phyloP scores from a whole-genome alignment of 2,888 invertebrate species.

The Pterostichus madidus region DNA sequence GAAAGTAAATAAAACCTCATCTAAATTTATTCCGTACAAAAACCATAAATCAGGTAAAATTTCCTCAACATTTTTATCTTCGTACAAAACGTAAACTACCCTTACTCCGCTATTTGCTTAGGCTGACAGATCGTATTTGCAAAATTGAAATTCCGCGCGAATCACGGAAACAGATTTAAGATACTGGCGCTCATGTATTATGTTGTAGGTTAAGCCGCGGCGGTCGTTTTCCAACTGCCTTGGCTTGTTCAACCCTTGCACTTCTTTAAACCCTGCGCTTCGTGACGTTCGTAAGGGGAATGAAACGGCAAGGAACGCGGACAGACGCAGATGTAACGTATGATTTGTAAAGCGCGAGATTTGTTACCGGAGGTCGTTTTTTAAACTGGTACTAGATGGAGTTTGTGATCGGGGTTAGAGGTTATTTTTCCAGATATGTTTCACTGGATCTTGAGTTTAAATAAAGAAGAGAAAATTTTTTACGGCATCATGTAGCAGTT shows the following conservation, averaged over 20 bases:
- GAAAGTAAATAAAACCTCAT: slow-evolving; percentile 4
- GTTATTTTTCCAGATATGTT: not conserved
- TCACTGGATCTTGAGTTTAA: not conserved
- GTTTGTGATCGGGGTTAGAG: slow-evolving; percentile 14
- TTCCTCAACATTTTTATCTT: not conserved
- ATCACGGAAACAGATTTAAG: slow-evolving; percentile 64
- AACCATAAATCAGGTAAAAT: slow-evolving; percentile 8
- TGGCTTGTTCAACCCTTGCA: slow-evolving; percentile 48
- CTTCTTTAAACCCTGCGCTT: slow-evolving; percentile 42
- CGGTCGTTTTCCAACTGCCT: not conserved
- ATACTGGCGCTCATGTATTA: slow-evolving; percentile 53
- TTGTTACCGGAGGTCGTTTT: slow-evolving; percentile 35
- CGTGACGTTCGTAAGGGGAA: slow-evolving; percentile 4
- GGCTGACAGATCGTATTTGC: slow-evolving; percentile 62
- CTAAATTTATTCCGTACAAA: slow-evolving; percentile 9
- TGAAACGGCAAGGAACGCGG: slow-evolving; percentile 5
- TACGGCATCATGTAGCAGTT: no score
- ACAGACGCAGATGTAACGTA: slow-evolving; percentile 13
- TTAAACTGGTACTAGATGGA: slow-evolving; percentile 32
- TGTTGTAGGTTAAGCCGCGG: slow-evolving; percentile 47
- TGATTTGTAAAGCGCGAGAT: slow-evolving; percentile 44
- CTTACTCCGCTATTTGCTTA: slow-evolving; percentile 54
- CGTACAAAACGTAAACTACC: slow-evolving; percentile 20
- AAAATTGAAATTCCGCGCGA: slow-evolving; percentile 65
- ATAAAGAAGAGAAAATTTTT: not conserved